Percentiles rank a stretch among this genome's conserved stretches.
phyloP scores from a whole-genome alignment of 2,888 invertebrate genomes.

The Spodoptera exigua region DNA sequence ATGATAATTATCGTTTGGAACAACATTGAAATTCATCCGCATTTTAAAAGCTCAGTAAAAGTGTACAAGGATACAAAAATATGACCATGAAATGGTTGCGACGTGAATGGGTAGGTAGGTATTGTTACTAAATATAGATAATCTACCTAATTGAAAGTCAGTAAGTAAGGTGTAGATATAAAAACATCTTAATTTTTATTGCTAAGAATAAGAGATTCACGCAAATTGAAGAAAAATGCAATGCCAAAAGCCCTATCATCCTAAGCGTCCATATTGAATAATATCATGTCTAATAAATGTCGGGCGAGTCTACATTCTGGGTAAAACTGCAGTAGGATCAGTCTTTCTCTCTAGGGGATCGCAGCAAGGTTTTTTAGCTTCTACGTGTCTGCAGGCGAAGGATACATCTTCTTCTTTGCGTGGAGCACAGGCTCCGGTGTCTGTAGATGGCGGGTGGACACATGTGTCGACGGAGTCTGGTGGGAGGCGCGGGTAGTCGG shows the following conservation, averaged over 20 bases:
- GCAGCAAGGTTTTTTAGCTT: slow-evolving; percentile 76
- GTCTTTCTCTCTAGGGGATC: slow-evolving; percentile 64
- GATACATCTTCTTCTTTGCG: slow-evolving; percentile 78
- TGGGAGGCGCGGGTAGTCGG: slow-evolving; percentile 66
- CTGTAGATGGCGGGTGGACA: slow-evolving; percentile 64
- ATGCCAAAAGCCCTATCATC: too few species aligned
- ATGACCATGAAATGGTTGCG: neutral
- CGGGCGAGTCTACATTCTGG: too few species aligned
- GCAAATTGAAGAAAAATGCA: too few species aligned
- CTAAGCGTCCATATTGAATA: too few species aligned
- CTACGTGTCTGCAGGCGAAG: slow-evolving; percentile 78
- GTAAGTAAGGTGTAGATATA: too few species aligned
- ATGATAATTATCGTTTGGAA: slow-evolving; percentile 10
- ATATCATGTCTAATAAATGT: too few species aligned
- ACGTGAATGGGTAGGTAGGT: too few species aligned
- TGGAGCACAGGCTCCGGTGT: slow-evolving; percentile 68
- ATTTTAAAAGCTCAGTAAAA: neutral
- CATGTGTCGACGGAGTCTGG: slow-evolving; percentile 68
- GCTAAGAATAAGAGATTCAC: too few species aligned
- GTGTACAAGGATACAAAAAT: slow-evolving; percentile 4
- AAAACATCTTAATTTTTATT: too few species aligned
- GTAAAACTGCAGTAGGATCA: too few species aligned
- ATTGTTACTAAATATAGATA: neutral
- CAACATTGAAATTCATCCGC: too few species aligned
- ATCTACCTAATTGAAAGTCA: too few species aligned